Conservation (phyloP, 2,797 vertebrate species). For the Podargus strigoides region DNA sequence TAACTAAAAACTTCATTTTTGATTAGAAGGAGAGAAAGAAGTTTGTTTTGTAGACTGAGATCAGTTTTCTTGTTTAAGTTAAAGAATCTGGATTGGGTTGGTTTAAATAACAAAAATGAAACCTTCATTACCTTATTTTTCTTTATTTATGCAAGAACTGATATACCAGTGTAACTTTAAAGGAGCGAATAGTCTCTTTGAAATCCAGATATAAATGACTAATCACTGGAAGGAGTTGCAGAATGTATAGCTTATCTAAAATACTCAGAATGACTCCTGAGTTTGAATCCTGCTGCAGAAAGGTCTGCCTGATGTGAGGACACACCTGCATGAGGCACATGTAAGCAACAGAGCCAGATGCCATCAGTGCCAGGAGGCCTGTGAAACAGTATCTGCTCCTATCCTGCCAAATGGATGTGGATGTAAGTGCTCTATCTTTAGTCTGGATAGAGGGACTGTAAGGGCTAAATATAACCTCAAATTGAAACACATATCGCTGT, state of each 20-base stretch:
- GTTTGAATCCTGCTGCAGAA: neutral
- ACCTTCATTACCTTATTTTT: neutral
- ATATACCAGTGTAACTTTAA: neutral
- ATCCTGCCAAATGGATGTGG: accelerated
- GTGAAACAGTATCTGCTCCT: neutral
- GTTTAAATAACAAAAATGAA: neutral
- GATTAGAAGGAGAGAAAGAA: neutral
- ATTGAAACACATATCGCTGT: neutral
- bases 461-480: neutral
- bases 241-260: neutral
- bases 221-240: neutral
- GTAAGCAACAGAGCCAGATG: neutral
- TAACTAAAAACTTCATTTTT: neutral
- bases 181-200: neutral
- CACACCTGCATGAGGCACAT: neutral
- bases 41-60: neutral
- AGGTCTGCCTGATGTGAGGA: neutral
- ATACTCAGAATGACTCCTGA: neutral
- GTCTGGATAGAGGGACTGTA: neutral
- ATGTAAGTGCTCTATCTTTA: neutral
- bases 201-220: neutral
- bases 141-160: neutral
- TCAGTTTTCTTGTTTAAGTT: neutral
- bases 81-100: neutral
- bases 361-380: neutral